These are phyloP conservation scores for Protonemura montana DNA, from an alignment of 2,888 invertebrate species.

Conservation along the genomic window DNA sequence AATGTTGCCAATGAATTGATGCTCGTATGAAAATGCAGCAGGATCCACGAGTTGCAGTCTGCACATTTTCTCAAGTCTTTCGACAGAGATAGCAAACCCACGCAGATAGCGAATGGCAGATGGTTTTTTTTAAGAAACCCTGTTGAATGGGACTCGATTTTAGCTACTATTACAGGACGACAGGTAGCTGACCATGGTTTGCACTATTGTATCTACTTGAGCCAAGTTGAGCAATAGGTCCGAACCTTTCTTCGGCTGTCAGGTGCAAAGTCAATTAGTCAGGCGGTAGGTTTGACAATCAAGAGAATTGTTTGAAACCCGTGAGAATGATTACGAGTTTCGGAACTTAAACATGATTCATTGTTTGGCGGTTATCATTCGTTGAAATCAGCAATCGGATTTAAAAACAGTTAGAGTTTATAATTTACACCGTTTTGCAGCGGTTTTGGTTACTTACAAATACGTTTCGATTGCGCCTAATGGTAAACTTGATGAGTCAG, in stretches of 20 bases:
- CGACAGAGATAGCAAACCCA: neutral
- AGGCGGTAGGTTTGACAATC: neutral
- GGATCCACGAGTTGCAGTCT: no score
- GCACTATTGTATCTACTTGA: neutral
- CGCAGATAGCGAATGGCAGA: neutral
- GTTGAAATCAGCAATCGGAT: neutral
- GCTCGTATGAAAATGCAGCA: no score
- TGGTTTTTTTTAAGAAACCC: neutral
- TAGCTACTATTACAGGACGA: neutral
- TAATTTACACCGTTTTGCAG: neutral
- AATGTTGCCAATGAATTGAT: no score
- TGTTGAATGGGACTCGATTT: no score
- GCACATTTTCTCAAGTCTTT: no score
- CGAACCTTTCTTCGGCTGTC: neutral
- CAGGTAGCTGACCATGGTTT: neutral
- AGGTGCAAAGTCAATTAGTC: neutral
- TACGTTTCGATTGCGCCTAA: neutral
- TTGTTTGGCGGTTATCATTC: neutral
- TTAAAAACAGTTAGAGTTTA: neutral
- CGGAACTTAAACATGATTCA: neutral
- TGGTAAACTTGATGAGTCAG: neutral
- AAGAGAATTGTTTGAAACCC: neutral
- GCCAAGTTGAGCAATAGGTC: neutral
- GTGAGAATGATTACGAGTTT: neutral
- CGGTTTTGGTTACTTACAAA: neutral